phyloP scores from a whole-genome alignment of 2,888 invertebrate species.

The Leucania comma region DNA sequence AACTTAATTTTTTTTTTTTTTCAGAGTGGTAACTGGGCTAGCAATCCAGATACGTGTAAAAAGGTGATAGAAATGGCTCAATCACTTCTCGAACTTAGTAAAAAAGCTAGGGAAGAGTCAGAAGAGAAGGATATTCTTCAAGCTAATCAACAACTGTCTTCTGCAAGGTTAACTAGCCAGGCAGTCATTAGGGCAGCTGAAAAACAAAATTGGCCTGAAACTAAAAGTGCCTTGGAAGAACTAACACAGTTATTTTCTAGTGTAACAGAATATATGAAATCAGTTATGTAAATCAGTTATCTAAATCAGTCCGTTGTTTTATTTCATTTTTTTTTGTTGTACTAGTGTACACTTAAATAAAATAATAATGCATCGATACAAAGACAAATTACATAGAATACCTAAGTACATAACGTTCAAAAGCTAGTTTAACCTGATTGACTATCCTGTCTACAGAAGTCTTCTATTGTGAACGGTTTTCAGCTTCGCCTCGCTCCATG shows the following conservation, averaged over 20 bases:
- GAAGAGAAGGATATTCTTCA: constrained; percentile 87
- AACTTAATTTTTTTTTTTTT: constrained; percentile 55
- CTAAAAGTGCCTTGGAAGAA: constrained; percentile 74
- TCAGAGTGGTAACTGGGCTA: constrained; percentile 89
- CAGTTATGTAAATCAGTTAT: constrained; percentile 74
- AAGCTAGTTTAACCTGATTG: no score
- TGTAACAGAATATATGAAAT: constrained; percentile 87
- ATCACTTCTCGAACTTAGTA: constrained; percentile 90
- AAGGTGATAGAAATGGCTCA: constrained; percentile 92
- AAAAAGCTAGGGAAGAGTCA: constrained; percentile 88
- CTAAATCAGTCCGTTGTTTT: constrained; percentile 55
- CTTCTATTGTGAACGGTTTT: no score
- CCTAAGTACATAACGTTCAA: no score
- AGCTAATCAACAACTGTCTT: constrained; percentile 90
- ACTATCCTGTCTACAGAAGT: no score
- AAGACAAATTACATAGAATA: neutral
- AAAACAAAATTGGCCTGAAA: constrained; percentile 86
- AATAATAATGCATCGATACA: neutral
- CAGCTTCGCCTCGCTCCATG: no score
- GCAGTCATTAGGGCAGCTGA: constrained; percentile 89
- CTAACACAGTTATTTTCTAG: constrained; percentile 76
- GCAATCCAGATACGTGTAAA: constrained; percentile 90
- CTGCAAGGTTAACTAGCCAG: constrained; percentile 90
- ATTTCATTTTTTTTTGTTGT: neutral
- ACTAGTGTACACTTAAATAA: neutral